phyloP scores from a whole-genome alignment of 2,113 vertebrate genomes.

The Bombycilla garrulus region DNA sequence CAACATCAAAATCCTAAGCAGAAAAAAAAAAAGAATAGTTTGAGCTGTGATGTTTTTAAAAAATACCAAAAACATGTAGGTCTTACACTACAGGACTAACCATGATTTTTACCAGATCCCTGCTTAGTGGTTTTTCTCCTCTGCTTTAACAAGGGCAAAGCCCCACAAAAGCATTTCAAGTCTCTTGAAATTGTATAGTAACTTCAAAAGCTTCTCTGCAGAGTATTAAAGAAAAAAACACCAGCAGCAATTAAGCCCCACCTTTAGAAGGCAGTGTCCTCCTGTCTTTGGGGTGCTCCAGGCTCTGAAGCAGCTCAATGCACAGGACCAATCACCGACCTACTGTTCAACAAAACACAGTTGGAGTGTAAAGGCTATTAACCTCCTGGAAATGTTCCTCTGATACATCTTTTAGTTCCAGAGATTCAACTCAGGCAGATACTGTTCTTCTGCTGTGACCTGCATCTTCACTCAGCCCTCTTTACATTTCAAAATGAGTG shows the following conservation, averaged over 20 bases:
- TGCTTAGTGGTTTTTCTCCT: neutral
- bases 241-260: neutral
- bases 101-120: rapidly evolving
- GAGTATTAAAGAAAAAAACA: neutral
- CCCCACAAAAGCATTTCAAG: neutral
- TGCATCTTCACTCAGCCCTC: neutral
- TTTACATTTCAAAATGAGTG: neutral
- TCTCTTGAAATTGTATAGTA: neutral
- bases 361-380: neutral
- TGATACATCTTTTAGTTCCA: neutral
- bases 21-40: rapidly evolving
- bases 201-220: neutral
- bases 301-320: neutral
- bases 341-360: neutral
- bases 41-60: neutral
- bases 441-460: neutral
- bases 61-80: neutral
- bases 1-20: neutral
- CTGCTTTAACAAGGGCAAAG: neutral
- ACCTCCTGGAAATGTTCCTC: neutral
- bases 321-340: neutral
- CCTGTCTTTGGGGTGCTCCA: neutral
- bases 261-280: neutral
- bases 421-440: neutral
- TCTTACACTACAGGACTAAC: neutral